Base-by-base conservation (phyloP, 2,797 vertebrate species). In the Helicolenus hilgendorfi region DNA sequence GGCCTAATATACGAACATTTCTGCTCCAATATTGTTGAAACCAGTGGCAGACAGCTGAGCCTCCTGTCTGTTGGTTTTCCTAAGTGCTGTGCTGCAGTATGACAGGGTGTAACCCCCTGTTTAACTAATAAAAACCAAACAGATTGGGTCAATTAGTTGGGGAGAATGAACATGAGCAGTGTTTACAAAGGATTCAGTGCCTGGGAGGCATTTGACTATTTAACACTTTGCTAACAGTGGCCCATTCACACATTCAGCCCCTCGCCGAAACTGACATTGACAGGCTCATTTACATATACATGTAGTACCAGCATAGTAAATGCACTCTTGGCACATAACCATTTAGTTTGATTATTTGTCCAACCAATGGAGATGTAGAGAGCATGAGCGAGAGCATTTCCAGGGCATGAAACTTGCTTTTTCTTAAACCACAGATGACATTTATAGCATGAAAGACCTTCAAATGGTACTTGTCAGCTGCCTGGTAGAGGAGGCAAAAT, bases 191-290 rank as follows among this genome's bases (percentile, higher is more conserved):
- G 79, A 55, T 68, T 71, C 55, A 56, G 36, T 22, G 67, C 72
- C 56, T 29, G 33, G 5, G 18, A 20, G 72, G 31, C 73, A 4
- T 87, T 89, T 86, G 80, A 86, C 90, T 38, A 64, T 82, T 77
- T 74, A 89, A 65, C 58, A 24, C 33, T 74, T 71, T 78, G 59
- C 64, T 79, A 86, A 92, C 60, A 72, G 77, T 11, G 35, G 14
- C 26, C 84, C 58, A 65, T 90, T 94, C 79, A 91, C 82, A 88
- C 84, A 71, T 79, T 79, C 58, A 74, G 41, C 15, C 20, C 49
- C 35, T 7, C 73, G 71, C 67, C 8, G 77, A 72, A 81, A 41
- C 49, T 35, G 49, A 64, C 69, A 22, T 49, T 29, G 65, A 82
- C 73, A 55, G 22, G 11, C 73, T 76, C 9, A 56, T 92, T 86